A percentile compares a stretch with the other conserved stretches of the same genome.
Conservation (phyloP, 2,113 vertebrate species). For the Grammomys surdaster region DNA sequence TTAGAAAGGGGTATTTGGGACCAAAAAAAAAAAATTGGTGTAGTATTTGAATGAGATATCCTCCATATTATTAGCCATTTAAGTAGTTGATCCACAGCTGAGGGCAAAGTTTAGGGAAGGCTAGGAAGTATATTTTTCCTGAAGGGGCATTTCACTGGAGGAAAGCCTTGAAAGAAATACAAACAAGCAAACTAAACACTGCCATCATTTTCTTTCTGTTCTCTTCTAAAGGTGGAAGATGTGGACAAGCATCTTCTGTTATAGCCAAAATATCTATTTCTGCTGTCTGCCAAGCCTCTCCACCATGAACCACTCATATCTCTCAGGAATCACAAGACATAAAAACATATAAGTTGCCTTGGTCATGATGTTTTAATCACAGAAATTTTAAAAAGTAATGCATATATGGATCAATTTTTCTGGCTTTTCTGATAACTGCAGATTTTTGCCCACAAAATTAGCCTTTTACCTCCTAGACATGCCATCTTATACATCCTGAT, state of each 20-base stretch:
- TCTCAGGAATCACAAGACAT: background rate
- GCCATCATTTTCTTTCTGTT: background rate
- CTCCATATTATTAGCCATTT: background rate
- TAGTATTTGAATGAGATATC: background rate
- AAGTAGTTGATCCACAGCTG: background rate
- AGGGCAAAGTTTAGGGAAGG: background rate
- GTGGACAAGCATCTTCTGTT: rapidly evolving
- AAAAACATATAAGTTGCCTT: background rate
- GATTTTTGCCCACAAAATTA: background rate
- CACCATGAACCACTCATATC: background rate
- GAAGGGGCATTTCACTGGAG: background rate
- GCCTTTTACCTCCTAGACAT: background rate
- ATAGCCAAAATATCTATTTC: background rate
- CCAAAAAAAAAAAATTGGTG: background rate
- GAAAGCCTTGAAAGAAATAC: background rate
- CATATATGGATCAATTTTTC: background rate
- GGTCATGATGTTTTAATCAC: background rate
- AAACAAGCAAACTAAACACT: background rate
- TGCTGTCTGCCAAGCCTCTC: background rate
- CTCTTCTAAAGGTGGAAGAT: background rate
- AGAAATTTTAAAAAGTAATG: background rate
- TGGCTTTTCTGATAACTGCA: background rate
- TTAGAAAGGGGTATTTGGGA: background rate
- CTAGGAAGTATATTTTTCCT: background rate
- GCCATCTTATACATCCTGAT: background rate